Conservation (phyloP, 2,797 vertebrate genomes). For the Bradypus variegatus region DNA sequence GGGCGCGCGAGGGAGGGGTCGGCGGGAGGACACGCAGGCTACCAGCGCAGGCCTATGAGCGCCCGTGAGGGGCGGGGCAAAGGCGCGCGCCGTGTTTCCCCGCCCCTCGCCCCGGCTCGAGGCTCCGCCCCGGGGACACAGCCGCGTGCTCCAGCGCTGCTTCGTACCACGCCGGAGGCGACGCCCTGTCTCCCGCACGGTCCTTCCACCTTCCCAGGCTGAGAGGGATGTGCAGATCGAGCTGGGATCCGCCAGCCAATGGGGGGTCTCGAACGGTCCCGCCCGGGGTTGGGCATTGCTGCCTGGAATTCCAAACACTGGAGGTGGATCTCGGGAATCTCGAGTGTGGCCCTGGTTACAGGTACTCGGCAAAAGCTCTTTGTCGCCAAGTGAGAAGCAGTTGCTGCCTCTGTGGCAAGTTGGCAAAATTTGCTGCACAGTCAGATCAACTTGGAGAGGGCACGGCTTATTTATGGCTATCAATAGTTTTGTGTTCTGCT, state of each 20-base stretch:
- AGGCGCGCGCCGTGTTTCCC: neutral
- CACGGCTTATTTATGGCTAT: neutral
- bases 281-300: neutral
- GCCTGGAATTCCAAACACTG: neutral
- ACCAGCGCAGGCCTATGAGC: neutral
- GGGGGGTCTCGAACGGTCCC: neutral
- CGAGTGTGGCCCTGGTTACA: neutral
- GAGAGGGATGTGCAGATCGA: rapidly evolving
- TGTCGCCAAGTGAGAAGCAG: neutral
- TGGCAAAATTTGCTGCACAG: constrained; percentile 1
- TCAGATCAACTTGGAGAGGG: neutral
- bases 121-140: rapidly evolving
- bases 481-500: neutral
- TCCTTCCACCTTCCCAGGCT: neutral
- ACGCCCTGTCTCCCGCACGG: rapidly evolving
- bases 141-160: neutral
- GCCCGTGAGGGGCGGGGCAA: neutral
- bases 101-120: rapidly evolving
- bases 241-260: neutral
- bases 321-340: neutral
- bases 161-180: neutral
- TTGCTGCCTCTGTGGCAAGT: neutral
- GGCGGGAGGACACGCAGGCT: neutral
- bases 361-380: neutral
- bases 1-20: constrained; percentile 34